Base-by-base conservation (phyloP, 2,888 invertebrate species). In the Eupithecia abbreviata region DNA sequence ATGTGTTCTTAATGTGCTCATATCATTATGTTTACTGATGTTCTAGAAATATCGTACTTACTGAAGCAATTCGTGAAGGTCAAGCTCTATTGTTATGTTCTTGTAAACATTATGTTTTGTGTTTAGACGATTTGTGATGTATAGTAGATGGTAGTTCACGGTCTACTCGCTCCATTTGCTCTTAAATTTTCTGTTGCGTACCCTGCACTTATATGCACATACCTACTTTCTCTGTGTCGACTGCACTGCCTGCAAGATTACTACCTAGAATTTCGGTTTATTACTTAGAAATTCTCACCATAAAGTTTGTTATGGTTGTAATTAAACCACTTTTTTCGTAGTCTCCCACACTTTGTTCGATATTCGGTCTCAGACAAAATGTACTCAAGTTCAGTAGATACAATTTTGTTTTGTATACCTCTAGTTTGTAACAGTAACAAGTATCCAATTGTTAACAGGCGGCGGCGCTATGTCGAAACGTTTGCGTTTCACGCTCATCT, bases 131-230 rank as follows among this genome's bases (percentile, higher is more conserved):
- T 78, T 76, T 77, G 81, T 74, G 77, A 77, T 73, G 82, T 84
- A 84, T 83, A 84, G 86, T 87, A 87, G 84, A 84, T 83, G 84
- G 86, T 87, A 87, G 84, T 87, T 86, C 83, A 81, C 80, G 78
- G 82, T 84, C 78, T 82, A 78, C 86, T 86, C 90, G 90, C 90
- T 92, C 90, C 84, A 90, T 90, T 92, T 90, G 85, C 83, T 84
- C 82, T 85, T 83, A 88, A 90, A 91, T 92, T 88, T 85, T 85
- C 81, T 86, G 87, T 88, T 88, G 81, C 83, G 83, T 86, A 86
- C 86, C 85, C 83, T 87, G 82, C 85, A 88, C 82, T 89, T 89
- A 88, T 82, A 77, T 85, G 84, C 84, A 83, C 84, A 83, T 86
- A 85, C 81, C 76, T 82, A 89, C 90, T 92, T 92, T 92, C 91